Evolutionary conservation across 2,113 vertebrate genomes (phyloP).

Genomic region (Rhombomys opimus): DNA sequence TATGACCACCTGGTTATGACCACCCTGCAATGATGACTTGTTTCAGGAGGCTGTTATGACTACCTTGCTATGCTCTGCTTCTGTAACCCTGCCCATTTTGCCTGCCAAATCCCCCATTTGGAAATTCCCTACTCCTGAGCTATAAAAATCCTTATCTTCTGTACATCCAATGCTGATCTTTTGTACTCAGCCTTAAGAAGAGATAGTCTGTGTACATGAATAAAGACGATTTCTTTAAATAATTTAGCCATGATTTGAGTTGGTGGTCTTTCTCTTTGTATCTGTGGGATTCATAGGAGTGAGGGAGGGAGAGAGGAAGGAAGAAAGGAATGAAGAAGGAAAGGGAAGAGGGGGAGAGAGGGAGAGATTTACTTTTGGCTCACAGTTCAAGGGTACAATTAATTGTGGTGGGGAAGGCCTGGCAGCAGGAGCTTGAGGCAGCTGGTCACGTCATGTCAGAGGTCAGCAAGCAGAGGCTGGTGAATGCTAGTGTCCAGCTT

Average conservation of each 20-base stretch:
- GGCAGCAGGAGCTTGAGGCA: too few relatives aligned
- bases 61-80: background rate
- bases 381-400: background rate
- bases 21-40: background rate
- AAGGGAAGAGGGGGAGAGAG: background rate
- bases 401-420: background rate
- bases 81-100: background rate
- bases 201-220: background rate
- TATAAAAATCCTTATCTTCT: background rate
- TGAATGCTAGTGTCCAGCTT: too few relatives aligned
- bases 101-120: background rate
- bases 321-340: background rate
- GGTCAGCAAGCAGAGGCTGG: background rate
- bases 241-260: background rate
- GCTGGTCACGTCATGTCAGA: background rate
- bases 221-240: background rate
- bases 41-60: background rate
- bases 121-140: background rate
- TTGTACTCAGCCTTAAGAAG: background rate
- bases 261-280: too few relatives aligned
- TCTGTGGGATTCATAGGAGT: background rate
- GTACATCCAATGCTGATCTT: background rate
- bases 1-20: background rate
- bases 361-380: background rate
- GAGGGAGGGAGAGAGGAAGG: background rate